phyloP scores from a whole-genome alignment of 2,113 vertebrate genomes.

The Lepus americanus region DNA sequence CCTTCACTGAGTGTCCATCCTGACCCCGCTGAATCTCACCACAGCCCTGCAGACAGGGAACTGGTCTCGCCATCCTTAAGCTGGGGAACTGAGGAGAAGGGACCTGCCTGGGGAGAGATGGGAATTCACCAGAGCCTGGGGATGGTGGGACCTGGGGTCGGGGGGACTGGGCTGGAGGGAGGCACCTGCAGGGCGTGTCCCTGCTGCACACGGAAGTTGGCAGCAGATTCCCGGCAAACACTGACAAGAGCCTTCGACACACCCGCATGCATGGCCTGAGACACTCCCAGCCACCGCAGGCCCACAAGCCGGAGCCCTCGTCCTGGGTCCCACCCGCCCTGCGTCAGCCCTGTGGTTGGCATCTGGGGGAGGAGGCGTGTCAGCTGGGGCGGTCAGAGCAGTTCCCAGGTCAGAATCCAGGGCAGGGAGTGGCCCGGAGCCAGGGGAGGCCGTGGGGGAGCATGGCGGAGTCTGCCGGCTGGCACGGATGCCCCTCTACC shows the following conservation, averaged over 20 bases:
- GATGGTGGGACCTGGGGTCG: no score
- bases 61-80: no score
- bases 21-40: background rate
- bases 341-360: background rate
- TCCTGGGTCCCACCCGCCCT: background rate
- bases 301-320: background rate
- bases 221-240: background rate
- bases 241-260: accelerated
- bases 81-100: no score
- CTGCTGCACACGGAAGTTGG: background rate
- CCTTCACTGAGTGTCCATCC: background rate
- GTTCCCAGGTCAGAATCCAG: slow-evolving; percentile 53
- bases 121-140: background rate
- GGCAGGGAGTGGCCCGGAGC: background rate
- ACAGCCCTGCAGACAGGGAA: background rate
- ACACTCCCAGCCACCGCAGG: background rate
- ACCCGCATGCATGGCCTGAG: accelerated
- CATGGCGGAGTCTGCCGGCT: background rate
- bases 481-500: background rate
- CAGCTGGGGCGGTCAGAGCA: background rate
- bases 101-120: background rate
- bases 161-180: no score
- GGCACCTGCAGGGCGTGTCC: no score
- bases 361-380: background rate
- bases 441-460: background rate